Evolutionary conservation across 2,113 vertebrate genomes (phyloP).

Genomic region (Leucosticte australis): DNA sequence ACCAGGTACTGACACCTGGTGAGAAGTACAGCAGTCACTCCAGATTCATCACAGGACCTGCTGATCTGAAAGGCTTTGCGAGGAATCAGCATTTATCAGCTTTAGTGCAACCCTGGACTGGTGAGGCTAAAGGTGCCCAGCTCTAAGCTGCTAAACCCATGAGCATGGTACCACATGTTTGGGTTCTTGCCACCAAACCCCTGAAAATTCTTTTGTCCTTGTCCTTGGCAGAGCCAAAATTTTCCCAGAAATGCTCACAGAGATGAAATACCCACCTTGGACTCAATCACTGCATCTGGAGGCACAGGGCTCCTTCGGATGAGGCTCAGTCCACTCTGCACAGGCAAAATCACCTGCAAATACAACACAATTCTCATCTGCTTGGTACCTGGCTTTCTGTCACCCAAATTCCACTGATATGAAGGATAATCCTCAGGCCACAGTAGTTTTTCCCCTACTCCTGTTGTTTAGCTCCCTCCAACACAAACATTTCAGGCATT

Average conservation of each 20-base stretch:
- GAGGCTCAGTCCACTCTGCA: slow-evolving; percentile 77
- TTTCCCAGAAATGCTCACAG: background rate
- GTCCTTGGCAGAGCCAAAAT: background rate
- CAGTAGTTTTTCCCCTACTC: background rate
- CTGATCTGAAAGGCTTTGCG: background rate
- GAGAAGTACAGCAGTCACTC: rapidly evolving
- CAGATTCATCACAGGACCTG: background rate
- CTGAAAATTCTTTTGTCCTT: background rate
- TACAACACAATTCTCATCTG: background rate
- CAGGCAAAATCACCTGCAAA: slow-evolving; percentile 77
- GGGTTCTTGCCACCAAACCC: background rate
- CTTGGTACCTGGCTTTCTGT: background rate
- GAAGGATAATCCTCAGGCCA: background rate
- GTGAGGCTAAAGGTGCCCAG: background rate
- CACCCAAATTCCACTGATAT: background rate
- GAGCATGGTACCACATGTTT: background rate
- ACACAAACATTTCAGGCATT: background rate
- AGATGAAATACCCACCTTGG: background rate
- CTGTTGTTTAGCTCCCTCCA: background rate
- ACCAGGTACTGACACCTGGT: background rate
- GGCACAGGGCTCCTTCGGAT: slow-evolving; percentile 43
- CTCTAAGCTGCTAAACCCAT: background rate
- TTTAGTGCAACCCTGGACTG: background rate
- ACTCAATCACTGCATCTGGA: background rate
- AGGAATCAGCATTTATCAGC: background rate